These are phyloP conservation scores for Calephelis perditalis DNA, from an alignment of 2,888 invertebrate species.

Conservation along the genomic window DNA sequence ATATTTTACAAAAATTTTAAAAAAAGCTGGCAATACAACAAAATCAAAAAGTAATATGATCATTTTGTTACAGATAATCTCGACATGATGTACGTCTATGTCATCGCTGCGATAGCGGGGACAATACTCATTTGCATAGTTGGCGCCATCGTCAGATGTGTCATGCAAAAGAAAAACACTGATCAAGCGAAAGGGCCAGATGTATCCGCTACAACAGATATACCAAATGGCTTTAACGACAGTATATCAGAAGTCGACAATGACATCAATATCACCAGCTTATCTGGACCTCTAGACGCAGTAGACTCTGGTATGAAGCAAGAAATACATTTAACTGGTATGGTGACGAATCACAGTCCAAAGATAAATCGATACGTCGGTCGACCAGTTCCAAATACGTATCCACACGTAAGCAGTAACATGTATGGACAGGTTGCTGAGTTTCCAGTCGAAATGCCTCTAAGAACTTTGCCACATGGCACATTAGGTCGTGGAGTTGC, in stretches of 20 bases:
- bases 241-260: constrained; percentile 92
- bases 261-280: constrained; percentile 85
- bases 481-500: constrained; percentile 66
- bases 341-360: constrained; percentile 53
- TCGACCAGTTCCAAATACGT: constrained; percentile 69
- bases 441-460: constrained; percentile 74
- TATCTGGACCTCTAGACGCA: constrained; percentile 80
- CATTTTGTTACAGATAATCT: constrained; percentile 79
- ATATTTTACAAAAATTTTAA: too few relatives aligned
- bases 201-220: constrained; percentile 84
- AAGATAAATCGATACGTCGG: constrained; percentile 73
- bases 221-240: constrained; percentile 90
- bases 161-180: constrained; percentile 81
- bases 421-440: constrained; percentile 75
- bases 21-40: too few relatives aligned
- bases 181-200: constrained; percentile 83
- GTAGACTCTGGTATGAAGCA: constrained; percentile 64
- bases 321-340: constrained; percentile 67
- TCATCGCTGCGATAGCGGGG: constrained; percentile 86
- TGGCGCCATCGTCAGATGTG: constrained; percentile 83
- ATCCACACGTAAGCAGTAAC: constrained; percentile 69
- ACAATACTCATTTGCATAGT: constrained; percentile 85
- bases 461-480: constrained; percentile 69
- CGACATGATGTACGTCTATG: constrained; percentile 89
- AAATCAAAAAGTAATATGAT: background rate